Evolutionary conservation across 2,888 invertebrate genomes (phyloP), one percentile per base, ranked within the genome.

Genomic region (Apodemia mormo): DNA sequence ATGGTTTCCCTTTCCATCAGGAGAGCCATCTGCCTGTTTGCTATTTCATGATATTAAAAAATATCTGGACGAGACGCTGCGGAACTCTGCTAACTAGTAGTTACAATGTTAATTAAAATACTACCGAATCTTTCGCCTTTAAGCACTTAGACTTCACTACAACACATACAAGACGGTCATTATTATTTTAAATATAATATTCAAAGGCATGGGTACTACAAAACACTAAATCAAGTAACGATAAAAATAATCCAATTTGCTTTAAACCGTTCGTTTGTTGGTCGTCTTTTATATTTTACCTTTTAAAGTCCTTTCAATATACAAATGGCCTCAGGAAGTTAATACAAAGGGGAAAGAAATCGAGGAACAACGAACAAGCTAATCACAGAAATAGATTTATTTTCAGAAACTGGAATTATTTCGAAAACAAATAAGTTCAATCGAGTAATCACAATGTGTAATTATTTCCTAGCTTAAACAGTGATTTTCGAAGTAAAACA

Each of bases 301-400:
- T 49, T 49, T 49, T 49, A 14, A 14, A 49, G 14, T 49, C 14
- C 49, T 14, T 49, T 49, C 3, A 49, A 49, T 49, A 49, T 49
- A 49, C 14, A 14, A 49, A 49, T 49, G 14, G 49, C 49, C 14
- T 14, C 14, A 14, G 14, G 14, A 49, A 49, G 49, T 49, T 49
- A 49, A 49, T 49, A 49, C 49, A 49, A 54, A 54, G 52, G 52
- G n/a, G 7, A 49, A 49, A 49, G 49, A 45, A 54, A 54, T 54
- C 52, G 52, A 8, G 52, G 22, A 54, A 54, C 52, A 54, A 54
- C 52, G 52, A 22, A 54, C 52, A 54, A 22, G 52, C 52, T 54
- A 54, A 54, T 52, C 52, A 2, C 52, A 10, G n/a, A n/a, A 49
- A 52, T 6, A 52, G 52, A 52, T 52, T 52, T 52, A 52, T 52